Evolutionary conservation across 2,888 invertebrate species (phyloP).

Genomic region (Priocnemis perturbator): DNA sequence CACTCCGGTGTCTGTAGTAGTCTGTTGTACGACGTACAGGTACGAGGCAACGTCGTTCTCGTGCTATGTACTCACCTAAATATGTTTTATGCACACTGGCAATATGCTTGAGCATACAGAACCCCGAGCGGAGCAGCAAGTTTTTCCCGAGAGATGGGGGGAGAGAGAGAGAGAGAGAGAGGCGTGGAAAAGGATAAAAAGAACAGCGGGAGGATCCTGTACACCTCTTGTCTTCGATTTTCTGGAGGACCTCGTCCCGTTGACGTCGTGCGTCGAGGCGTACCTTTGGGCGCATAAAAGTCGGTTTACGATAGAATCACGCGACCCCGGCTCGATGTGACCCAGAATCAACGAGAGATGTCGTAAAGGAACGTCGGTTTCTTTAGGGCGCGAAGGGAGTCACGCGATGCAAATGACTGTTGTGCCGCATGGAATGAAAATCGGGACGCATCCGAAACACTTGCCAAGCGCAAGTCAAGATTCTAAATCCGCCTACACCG

Average conservation of each 20-base stretch:
- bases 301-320: slow-evolving; percentile 53
- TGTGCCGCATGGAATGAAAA: neutral
- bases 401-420: slow-evolving; percentile 37
- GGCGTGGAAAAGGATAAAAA: no score
- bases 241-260: slow-evolving; percentile 20
- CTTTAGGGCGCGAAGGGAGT: slow-evolving; percentile 17
- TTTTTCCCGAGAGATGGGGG: no score
- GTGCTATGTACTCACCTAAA: slow-evolving; percentile 37
- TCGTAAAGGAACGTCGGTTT: slow-evolving; percentile 44
- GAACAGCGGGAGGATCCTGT: neutral
- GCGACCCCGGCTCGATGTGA: slow-evolving; percentile 25
- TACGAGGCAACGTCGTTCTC: slow-evolving; percentile 15
- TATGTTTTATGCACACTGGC: slow-evolving; percentile 40
- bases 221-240: slow-evolving; percentile 49
- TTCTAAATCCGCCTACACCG: no score
- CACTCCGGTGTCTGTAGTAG: no score
- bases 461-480: neutral
- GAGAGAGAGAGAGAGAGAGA: no score
- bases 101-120: slow-evolving; percentile 45
- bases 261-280: slow-evolving; percentile 2
- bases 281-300: slow-evolving; percentile 35
- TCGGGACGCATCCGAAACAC: neutral
- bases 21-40: no score
- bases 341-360: slow-evolving; percentile 40
- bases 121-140: slow-evolving; percentile 3